Evolutionary conservation across 2,888 invertebrate genomes (phyloP), one percentile per base, ranked within the genome.

Genomic region (Bugula neritina): DNA sequence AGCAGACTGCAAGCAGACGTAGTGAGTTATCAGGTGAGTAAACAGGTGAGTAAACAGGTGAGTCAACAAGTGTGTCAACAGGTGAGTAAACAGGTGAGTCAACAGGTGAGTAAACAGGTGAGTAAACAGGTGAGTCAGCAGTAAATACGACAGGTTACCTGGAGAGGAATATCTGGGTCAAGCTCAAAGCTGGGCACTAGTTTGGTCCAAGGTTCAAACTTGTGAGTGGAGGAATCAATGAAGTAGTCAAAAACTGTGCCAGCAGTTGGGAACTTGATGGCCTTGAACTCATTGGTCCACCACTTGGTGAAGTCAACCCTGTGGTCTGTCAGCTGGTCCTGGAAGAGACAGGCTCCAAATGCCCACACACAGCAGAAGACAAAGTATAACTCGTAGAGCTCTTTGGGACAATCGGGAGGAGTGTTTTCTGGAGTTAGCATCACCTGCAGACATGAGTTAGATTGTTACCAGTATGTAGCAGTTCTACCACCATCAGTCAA

Each of bases 351-450:
- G n/a, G 95, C 93, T 29, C 97, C 97, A 86, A 97, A 97, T 0
- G 96, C 95, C 96, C 97, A 97, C 75, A 97, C 90, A 77, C 92
- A 92, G 73, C 94, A 93, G 85, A 97, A 97, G 13, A 93, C 95
- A 84, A 97, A 97, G 84, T 94, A 96, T 71, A 95, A 87, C 83
- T 97, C 97, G 80, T 94, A 93, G 89, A 93, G 90, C 79, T 97
- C 97, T 82, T 96, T 97, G 13, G 92, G 90, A 80, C 94, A 95
- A 77, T 96, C 95, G 17, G 88, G 85, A 0, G 93, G 91, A 0
- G 92, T 92, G 84, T 94, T 91, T 77, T 90, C 90, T 10, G 91
- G 90, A 1, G 90, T 91, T 70, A 97, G 86, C 69, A 96, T 86
- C 83, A 70, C 27, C 63, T 63, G 31, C 5, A 34, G 31, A 31